A percentile compares a stretch with the other conserved stretches of the same genome.
Evolutionary conservation across 2,888 invertebrate species (phyloP).

Genomic region (Netelia melanura): DNA sequence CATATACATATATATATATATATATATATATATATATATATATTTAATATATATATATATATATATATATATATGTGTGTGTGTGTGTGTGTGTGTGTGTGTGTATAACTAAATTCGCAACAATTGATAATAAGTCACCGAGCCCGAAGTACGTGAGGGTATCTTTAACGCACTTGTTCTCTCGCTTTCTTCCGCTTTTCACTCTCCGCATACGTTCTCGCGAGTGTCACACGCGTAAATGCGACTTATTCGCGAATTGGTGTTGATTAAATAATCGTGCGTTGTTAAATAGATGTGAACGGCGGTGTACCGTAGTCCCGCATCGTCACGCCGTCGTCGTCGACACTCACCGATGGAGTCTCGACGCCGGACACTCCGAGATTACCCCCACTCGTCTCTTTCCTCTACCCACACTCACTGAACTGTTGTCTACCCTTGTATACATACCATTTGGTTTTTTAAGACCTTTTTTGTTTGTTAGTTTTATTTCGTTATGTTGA

Average conservation of each 20-base stretch:
- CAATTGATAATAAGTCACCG: slow-evolving; percentile 54
- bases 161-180: slow-evolving; percentile 20
- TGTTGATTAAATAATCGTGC: slow-evolving; percentile 79
- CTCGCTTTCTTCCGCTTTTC: slow-evolving; percentile 29
- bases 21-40: no score
- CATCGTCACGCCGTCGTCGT: slow-evolving; percentile 44
- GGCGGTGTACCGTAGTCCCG: slow-evolving; percentile 52
- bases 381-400: neutral
- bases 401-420: neutral
- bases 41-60: neutral
- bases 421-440: neutral
- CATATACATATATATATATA: no score
- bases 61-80: neutral
- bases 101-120: slow-evolving; percentile 32
- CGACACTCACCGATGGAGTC: slow-evolving; percentile 27
- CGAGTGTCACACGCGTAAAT: neutral
- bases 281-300: slow-evolving; percentile 72
- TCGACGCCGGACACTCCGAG: slow-evolving; percentile 31
- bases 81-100: neutral
- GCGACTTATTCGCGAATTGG: slow-evolving; percentile 72
- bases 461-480: neutral
- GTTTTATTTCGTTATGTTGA: neutral
- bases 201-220: neutral
- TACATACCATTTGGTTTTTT: neutral
- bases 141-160: slow-evolving; percentile 46